Base-by-base conservation (phyloP, 2,113 vertebrate species). In the Dolichallabes microphthalmus region DNA sequence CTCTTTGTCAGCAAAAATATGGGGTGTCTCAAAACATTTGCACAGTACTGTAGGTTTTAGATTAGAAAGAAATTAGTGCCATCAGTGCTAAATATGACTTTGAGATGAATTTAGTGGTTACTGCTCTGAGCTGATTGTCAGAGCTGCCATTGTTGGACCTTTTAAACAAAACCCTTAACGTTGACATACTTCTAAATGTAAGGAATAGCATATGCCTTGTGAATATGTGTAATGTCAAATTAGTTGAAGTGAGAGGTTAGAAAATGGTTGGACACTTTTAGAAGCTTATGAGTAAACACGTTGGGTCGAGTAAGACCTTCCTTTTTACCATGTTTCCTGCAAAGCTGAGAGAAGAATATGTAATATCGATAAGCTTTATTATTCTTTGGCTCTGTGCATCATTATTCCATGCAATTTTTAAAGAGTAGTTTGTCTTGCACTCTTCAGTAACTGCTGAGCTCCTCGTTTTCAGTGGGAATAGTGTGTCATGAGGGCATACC, bases 401-500 rank as follows among this genome's bases (percentile, higher is more conserved):
- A 30, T 22, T 4, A 58, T 58, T 35, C 17, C 52, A 15, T 25
- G 32, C 19, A 25, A 7, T 32, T 61, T 30, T 19, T 13, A 55
- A 68, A 82, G 25, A 58, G 64, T 66, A 32, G 55, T 35, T 53
- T 52, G 68, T 73, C 74, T 73, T 66, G 50, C 73, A 50, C 30
- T 80, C 5, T 63, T 15, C 35, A 39, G 84, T 60, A 80, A 81
- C 22, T 82, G 57, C 32, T 45, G 68, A 64, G 79, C 73, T 84
- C 20, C 77, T 53, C n/a, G 55, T 35, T 73, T 81, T 64, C 17
- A 22, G 27, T 9, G 32, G 57, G 14, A 60, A 66, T 63, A 66
- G 52, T 53, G 3, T 19, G 60, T 61, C 86, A 90, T 55, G 25
- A 76, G 77, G 14, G 53, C 74, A 82, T 10, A 86, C 93, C 68